A percentile compares a stretch with the other conserved stretches of the same genome.
phyloP scores from a whole-genome alignment of 2,113 vertebrate genomes.

The Hippolais icterina region DNA sequence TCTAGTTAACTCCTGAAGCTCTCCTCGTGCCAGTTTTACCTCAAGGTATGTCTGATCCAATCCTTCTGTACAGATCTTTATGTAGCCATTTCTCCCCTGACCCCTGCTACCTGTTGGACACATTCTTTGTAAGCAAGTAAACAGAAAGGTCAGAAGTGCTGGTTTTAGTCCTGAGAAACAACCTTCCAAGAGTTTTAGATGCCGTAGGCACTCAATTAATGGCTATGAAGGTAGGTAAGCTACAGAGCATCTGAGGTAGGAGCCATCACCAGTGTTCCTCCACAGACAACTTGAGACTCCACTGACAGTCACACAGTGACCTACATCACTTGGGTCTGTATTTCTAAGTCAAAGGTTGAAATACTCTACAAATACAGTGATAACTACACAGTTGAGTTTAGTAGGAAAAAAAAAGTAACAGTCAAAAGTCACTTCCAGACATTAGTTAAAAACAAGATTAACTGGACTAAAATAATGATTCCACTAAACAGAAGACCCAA shows the following conservation, averaged over 20 bases:
- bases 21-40: background rate
- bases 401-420: background rate
- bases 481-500: background rate
- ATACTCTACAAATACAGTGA: background rate
- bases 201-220: background rate
- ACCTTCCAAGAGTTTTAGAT: background rate
- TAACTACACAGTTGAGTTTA: background rate
- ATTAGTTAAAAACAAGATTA: background rate
- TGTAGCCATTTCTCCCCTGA: background rate
- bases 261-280: background rate
- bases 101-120: no score
- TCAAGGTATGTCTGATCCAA: background rate
- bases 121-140: background rate
- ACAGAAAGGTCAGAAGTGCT: background rate
- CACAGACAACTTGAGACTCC: background rate
- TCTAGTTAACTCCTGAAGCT: background rate
- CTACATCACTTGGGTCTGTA: background rate
- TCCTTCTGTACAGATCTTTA: background rate
- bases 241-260: background rate
- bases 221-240: background rate
- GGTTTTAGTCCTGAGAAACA: background rate
- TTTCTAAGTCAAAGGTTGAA: background rate
- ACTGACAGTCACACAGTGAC: fast-evolving
- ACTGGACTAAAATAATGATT: background rate
- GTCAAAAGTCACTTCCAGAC: background rate